These are phyloP conservation scores for Pipra filicauda DNA, from an alignment of 2,113 vertebrate genomes.

Conservation along the genomic window DNA sequence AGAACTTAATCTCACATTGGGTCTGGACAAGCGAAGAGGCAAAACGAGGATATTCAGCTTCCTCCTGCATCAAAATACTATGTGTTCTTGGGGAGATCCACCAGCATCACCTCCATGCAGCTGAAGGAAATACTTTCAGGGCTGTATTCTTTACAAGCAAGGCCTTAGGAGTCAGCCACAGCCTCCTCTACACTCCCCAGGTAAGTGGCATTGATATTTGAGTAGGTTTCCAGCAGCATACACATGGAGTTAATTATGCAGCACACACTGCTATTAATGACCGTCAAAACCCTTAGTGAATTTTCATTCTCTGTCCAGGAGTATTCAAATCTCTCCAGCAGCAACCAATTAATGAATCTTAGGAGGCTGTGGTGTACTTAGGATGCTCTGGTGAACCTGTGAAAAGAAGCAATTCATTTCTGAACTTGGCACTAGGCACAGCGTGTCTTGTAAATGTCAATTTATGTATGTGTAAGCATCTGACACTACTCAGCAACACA, in stretches of 20 bases:
- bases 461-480: conserved; percentile 44
- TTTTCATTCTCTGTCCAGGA: conserved; percentile 32
- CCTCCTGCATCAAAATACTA: background rate
- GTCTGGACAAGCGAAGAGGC: background rate
- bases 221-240: background rate
- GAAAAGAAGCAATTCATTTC: conserved; percentile 42
- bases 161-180: background rate
- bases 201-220: background rate
- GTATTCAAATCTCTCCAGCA: conserved; percentile 34
- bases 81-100: background rate
- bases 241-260: background rate
- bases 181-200: background rate
- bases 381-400: conserved; percentile 45
- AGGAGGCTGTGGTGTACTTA: conserved; percentile 39
- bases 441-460: conserved; percentile 69
- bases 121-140: background rate
- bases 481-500: conserved; percentile 67
- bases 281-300: background rate
- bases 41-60: background rate
- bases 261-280: background rate
- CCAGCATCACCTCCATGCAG: background rate
- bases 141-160: background rate
- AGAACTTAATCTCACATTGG: background rate
- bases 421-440: conserved; percentile 34
- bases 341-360: conserved; percentile 62